A percentile compares a stretch with the other conserved stretches of the same genome.
These are phyloP conservation scores for Leistus spinibarbis DNA, from an alignment of 2,888 invertebrate genomes.

Conservation along the genomic window DNA sequence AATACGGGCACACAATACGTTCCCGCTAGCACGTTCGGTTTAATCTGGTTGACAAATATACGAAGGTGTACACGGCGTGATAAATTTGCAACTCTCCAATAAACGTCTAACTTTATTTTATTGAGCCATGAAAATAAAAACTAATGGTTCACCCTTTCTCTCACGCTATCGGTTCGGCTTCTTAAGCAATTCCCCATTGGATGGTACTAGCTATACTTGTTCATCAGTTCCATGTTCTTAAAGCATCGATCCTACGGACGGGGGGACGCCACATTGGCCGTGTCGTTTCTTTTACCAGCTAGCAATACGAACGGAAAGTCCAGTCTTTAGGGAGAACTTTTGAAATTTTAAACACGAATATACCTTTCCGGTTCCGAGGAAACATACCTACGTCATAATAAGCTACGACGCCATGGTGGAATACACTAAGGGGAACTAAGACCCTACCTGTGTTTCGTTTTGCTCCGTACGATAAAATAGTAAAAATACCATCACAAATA, in stretches of 20 bases:
- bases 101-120: constrained; percentile 37
- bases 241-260: constrained; percentile 27
- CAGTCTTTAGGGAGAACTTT: constrained; percentile 33
- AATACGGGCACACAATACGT: constrained; percentile 13
- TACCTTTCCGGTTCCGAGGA: constrained; percentile 28
- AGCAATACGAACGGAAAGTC: constrained; percentile 17
- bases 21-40: constrained; percentile 28
- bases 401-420: constrained; percentile 30
- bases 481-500: too few relatives aligned
- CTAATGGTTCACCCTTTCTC: constrained; percentile 8
- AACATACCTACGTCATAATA: constrained; percentile 34
- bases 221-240: constrained; percentile 37
- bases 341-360: constrained; percentile 36
- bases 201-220: constrained; percentile 27
- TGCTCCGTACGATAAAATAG: too few relatives aligned
- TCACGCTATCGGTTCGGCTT: not conserved
- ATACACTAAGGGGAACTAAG: constrained; percentile 1
- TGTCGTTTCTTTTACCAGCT: constrained; percentile 21
- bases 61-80: constrained; percentile 16
- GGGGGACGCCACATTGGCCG: too few relatives aligned
- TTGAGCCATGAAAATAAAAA: constrained; percentile 37
- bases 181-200: constrained; percentile 20
- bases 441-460: not conserved
- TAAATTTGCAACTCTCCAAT: constrained; percentile 35
- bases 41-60: constrained; percentile 27